phyloP scores from a whole-genome alignment of 2,113 vertebrate genomes.

The Anhinga anhinga region DNA sequence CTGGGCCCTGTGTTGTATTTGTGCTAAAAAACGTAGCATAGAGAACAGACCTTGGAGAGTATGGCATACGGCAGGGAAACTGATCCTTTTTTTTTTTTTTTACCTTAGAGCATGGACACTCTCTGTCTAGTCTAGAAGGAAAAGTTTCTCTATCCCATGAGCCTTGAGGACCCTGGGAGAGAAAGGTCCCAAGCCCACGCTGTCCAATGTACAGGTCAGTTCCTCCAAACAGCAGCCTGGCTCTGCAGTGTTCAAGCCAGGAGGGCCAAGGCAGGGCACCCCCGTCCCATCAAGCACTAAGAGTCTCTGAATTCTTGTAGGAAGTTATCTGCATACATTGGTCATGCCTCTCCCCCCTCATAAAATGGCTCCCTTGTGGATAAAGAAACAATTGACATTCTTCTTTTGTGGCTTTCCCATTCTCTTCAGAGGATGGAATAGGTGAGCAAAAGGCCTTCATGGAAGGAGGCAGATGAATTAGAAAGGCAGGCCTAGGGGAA shows the following conservation, averaged over 20 bases:
- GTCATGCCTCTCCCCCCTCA: neutral
- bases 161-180: neutral
- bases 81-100: neutral
- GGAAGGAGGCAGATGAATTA: neutral
- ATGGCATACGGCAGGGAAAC: rapidly evolving
- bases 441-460: neutral
- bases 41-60: neutral
- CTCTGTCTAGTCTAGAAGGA: neutral
- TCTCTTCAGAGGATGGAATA: neutral
- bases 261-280: neutral
- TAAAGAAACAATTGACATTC: neutral
- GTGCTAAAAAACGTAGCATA: neutral
- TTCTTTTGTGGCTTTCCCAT: neutral
- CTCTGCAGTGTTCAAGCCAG: neutral
- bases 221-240: neutral
- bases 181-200: neutral
- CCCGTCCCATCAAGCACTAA: neutral
- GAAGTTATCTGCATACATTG: neutral
- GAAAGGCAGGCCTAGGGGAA: neutral
- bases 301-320: neutral
- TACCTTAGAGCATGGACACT: neutral
- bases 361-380: neutral
- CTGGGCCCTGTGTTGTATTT: neutral
- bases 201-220: neutral
- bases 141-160: neutral